phyloP scores from a whole-genome alignment of 2,113 vertebrate species.

The Aptenodytes forsteri region DNA sequence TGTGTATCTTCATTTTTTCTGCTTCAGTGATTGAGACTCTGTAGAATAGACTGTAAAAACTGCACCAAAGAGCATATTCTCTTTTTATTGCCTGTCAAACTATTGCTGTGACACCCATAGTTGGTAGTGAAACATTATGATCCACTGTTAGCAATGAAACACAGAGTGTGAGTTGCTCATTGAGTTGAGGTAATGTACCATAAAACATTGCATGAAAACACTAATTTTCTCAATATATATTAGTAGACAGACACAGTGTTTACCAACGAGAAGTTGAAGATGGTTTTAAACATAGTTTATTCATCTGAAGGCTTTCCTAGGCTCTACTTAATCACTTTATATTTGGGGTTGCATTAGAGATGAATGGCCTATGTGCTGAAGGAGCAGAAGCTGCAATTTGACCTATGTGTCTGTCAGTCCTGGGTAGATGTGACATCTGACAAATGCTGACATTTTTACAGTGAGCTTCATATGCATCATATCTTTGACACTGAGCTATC shows the following conservation, averaged over 20 bases:
- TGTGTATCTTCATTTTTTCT: slow-evolving; percentile 77
- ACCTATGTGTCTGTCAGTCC: not conserved
- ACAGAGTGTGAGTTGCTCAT: slow-evolving; percentile 64
- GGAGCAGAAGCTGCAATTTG: not conserved
- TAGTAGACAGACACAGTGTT: slow-evolving; percentile 72
- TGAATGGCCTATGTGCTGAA: not conserved
- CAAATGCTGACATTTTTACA: not conserved
- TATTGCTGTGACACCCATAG: slow-evolving; percentile 67
- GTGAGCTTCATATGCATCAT: not conserved
- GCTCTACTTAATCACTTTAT: not conserved
- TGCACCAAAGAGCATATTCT: slow-evolving; percentile 64
- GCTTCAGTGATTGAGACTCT: slow-evolving; percentile 56
- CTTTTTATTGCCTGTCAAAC: slow-evolving; percentile 78
- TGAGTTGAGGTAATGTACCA: slow-evolving; percentile 85
- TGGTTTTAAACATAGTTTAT: slow-evolving; percentile 74
- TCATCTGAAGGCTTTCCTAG: slow-evolving; percentile 49
- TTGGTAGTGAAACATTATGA: slow-evolving; percentile 70
- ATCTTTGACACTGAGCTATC: not conserved
- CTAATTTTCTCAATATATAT: slow-evolving; percentile 82
- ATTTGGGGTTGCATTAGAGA: not conserved
- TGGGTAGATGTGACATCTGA: not conserved
- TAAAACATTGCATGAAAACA: slow-evolving; percentile 81
- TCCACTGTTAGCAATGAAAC: slow-evolving; percentile 49
- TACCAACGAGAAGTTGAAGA: slow-evolving; percentile 68
- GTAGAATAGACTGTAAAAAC: slow-evolving; percentile 67